A percentile compares a stretch with the other conserved stretches of the same genome.
phyloP scores from a whole-genome alignment of 2,888 invertebrate genomes.

The Tipula helvola region DNA sequence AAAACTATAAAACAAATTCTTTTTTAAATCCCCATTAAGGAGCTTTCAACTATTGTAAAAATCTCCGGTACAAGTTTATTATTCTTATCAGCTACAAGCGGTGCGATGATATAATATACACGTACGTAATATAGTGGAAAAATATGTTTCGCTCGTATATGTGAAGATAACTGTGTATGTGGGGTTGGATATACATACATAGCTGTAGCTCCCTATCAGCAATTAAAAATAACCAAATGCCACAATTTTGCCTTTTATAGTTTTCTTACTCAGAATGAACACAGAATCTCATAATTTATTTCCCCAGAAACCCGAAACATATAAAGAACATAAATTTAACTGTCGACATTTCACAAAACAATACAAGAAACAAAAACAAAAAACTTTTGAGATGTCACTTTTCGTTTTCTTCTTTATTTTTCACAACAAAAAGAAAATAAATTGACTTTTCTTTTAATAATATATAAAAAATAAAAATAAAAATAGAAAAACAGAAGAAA shows the following conservation, averaged over 20 bases:
- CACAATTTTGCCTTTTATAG: background rate
- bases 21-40: background rate
- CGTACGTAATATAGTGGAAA: background rate
- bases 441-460: background rate
- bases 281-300: background rate
- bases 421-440: background rate
- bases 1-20: background rate
- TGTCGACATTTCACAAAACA: conserved; percentile 4
- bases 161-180: background rate
- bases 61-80: background rate
- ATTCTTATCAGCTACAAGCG: background rate
- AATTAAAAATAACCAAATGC: background rate
- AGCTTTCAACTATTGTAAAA: background rate
- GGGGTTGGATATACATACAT: background rate
- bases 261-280: background rate
- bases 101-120: background rate
- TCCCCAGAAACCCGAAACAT: background rate
- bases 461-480: background rate
- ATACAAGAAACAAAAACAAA: background rate
- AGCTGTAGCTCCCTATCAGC: background rate
- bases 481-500: background rate
- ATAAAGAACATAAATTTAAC: background rate
- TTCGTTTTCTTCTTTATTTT: background rate
- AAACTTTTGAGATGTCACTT: background rate
- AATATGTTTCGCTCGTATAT: background rate